phyloP scores from a whole-genome alignment of 2,113 vertebrate genomes.

The Falcunculus frontatus region DNA sequence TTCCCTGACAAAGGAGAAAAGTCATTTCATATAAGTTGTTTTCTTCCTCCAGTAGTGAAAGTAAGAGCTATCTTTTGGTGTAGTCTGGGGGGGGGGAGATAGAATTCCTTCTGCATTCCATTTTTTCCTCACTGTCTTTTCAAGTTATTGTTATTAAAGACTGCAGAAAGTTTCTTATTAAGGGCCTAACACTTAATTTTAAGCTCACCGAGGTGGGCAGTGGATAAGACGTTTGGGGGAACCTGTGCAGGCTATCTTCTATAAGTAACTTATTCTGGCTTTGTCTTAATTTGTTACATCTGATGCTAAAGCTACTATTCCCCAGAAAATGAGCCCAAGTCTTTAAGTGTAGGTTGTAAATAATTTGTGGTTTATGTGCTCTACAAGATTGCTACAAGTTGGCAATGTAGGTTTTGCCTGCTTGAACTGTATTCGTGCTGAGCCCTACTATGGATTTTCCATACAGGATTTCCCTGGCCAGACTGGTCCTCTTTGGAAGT shows the following conservation, averaged over 20 bases:
- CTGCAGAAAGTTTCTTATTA: neutral
- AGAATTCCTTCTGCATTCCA: neutral
- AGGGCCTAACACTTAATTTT: neutral
- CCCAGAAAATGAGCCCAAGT: neutral
- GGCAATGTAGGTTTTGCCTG: neutral
- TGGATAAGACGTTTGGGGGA: neutral
- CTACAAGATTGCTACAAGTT: neutral
- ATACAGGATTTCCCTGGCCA: neutral
- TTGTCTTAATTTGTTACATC: neutral
- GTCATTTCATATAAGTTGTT: neutral
- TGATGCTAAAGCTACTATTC: neutral
- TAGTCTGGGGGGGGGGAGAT: neutral
- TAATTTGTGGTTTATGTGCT: neutral
- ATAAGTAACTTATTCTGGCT: neutral
- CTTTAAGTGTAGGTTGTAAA: neutral
- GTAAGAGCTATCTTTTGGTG: neutral
- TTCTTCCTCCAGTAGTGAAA: neutral
- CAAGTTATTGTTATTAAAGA: neutral
- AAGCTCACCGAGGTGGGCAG: rapidly evolving
- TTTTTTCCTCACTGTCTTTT: neutral
- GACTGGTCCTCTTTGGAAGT: neutral
- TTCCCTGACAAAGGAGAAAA: neutral
- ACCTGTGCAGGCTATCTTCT: neutral
- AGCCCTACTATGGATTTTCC: neutral
- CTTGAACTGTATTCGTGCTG: neutral